Evolutionary conservation across 2,888 invertebrate genomes (phyloP), one percentile per base, ranked within the genome.

Genomic region (Sclerodermus sp.): DNA sequence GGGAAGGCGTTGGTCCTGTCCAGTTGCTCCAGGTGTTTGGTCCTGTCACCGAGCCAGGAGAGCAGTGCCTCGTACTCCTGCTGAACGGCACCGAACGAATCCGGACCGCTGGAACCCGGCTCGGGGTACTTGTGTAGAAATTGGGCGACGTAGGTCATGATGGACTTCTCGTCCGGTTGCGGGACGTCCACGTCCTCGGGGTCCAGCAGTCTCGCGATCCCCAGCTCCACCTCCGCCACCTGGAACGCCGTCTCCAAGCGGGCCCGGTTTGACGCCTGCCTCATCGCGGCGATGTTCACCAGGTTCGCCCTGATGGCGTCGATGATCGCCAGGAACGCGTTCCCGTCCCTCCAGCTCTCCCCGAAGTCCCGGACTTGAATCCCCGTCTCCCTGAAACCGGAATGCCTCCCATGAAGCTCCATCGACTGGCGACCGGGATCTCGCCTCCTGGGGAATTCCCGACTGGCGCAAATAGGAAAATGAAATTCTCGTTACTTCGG

Each of bases 111-210:
- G 61, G 87, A 87, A 80, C 87, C 90, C 44, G 92, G 91, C 82
- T 93, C 92, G 41, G 92, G 92, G 80, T 92, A 93, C 81, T 95
- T 94, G 79, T 96, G 95, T 73, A 97, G 83, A 81, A 97, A 97
- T 82, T 97, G 96, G 36, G 97, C 96, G 56, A 97, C 96, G 78
- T 97, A 97, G 29, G 97, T 97, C 96, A 97, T 97, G 68, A 97
- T 93, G 56, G 95, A 96, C 80, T 93, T 91, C 78, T 97, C 97
- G 79, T 97, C 97, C 3, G 97, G 97, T 76, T 93, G 92, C 23
- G 91, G 89, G 18, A 96, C 95, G 78, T 96, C 96, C 44, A 96
- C 95, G 79, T 96, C 96, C 81, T 96, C 96, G 2, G 96, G 92
- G 77, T 97, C 97, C 47, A 97, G 81, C 10, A 97, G 82, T 66